Conservation (phyloP, 2,888 invertebrate species). For the Nemotelus pantherinus region DNA sequence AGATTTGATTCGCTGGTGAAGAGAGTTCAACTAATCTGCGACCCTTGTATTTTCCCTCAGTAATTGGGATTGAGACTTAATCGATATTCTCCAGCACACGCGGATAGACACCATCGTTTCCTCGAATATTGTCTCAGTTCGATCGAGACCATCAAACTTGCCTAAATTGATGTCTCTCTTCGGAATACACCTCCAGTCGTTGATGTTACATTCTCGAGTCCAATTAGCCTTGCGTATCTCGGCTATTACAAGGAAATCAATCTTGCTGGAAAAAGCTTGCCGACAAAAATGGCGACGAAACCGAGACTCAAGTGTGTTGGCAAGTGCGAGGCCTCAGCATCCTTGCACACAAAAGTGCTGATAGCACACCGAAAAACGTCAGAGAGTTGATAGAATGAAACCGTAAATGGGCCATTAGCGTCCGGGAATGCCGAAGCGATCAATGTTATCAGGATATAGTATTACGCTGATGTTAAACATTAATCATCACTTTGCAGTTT, state of each 20-base stretch:
- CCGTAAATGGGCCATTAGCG: conserved; percentile 38
- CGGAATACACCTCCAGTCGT: background rate
- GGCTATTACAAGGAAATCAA: conserved; percentile 14
- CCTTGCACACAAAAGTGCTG: background rate
- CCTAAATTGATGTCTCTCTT: background rate
- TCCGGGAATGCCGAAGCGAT: conserved; percentile 24
- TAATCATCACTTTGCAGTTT: conserved; percentile 38
- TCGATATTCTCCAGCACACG: too few relatives aligned
- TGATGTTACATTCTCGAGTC: background rate
- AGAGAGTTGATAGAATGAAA: conserved; percentile 23
- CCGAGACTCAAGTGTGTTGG: background rate
- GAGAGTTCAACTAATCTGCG: too few relatives aligned
- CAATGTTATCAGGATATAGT: conserved; percentile 34
- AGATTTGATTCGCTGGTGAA: too few relatives aligned
- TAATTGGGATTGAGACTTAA: too few relatives aligned
- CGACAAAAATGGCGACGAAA: background rate
- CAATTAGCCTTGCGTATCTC: conserved; percentile 17
- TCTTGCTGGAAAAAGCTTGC: conserved; percentile 6
- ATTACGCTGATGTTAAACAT: conserved; percentile 26
- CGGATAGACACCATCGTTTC: too few relatives aligned
- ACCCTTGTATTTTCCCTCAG: too few relatives aligned
- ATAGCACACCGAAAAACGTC: background rate
- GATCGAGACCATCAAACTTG: background rate
- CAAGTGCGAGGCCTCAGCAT: background rate
- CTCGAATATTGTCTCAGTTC: too few relatives aligned